A percentile compares a stretch with the other conserved stretches of the same genome.
phyloP scores from a whole-genome alignment of 64 coral and sea anemone species.

The Actinia tenebrosa region DNA sequence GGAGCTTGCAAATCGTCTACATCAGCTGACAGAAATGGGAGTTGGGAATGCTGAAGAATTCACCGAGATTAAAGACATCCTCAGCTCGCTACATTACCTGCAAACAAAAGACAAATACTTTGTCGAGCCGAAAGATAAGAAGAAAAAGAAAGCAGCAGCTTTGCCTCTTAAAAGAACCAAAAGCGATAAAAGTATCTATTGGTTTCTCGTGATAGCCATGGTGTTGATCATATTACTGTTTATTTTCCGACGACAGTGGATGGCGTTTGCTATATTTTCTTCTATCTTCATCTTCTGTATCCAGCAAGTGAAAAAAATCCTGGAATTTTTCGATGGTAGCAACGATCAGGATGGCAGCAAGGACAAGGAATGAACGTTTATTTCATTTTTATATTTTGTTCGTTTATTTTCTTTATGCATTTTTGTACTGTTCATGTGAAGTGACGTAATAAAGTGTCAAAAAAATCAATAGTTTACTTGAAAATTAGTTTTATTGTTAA shows the following conservation, averaged over 20 bases:
- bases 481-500: too few relatives aligned
- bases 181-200: background rate
- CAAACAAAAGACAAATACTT: slow-evolving; percentile 34
- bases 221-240: background rate
- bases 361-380: background rate
- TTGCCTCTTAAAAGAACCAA: background rate
- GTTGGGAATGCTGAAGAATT: slow-evolving; percentile 22
- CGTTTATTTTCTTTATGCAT: background rate
- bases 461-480: too few relatives aligned
- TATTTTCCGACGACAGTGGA: background rate
- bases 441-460: too few relatives aligned
- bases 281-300: background rate
- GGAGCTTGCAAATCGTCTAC: slow-evolving; percentile 28
- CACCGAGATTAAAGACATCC: slow-evolving; percentile 21
- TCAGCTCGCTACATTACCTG: slow-evolving; percentile 18
- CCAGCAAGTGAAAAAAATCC: background rate
- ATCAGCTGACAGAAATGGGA: slow-evolving; percentile 18
- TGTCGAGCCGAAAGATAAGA: slow-evolving; percentile 1
- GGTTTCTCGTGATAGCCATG: background rate
- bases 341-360: background rate
- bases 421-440: too few relatives aligned
- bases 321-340: background rate
- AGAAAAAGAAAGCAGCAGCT: background rate
- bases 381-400: background rate
- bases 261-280: background rate